These are phyloP conservation scores for Plectropomus leopardus DNA, from an alignment of 2,113 vertebrate genomes.

Conservation along the genomic window DNA sequence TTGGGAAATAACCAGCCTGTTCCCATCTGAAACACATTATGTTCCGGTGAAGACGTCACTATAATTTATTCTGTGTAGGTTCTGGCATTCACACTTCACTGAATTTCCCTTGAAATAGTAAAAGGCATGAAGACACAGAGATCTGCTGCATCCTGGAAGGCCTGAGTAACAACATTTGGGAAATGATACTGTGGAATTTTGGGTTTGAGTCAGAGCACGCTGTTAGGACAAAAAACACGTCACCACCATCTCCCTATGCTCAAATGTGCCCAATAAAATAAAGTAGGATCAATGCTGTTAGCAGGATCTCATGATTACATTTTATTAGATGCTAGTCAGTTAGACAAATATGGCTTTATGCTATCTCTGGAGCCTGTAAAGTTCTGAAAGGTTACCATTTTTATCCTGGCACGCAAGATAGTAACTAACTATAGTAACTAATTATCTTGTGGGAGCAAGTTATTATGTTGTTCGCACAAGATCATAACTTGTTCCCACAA, in stretches of 20 bases:
- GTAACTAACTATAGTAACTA: too few species aligned
- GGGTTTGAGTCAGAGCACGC: neutral
- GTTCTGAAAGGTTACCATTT: too few species aligned
- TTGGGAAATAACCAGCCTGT: neutral
- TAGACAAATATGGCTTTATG: neutral
- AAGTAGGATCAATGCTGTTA: too few species aligned
- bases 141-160: neutral
- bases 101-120: neutral
- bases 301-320: neutral
- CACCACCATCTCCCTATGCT: neutral
- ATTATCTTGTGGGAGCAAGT: too few species aligned
- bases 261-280: neutral
- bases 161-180: conserved; percentile 10
- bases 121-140: neutral
- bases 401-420: too few species aligned
- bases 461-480: too few species aligned
- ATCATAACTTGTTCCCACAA: too few species aligned
- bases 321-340: neutral
- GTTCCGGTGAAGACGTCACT: conserved; percentile 15
- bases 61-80: conserved; percentile 18
- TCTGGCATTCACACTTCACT: neutral
- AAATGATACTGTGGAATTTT: conserved; percentile 8
- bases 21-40: conserved; percentile 46
- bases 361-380: too few species aligned
- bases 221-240: neutral